Base-by-base conservation (phyloP, 2,113 vertebrate species). In the Hippocampus mohnikei region DNA sequence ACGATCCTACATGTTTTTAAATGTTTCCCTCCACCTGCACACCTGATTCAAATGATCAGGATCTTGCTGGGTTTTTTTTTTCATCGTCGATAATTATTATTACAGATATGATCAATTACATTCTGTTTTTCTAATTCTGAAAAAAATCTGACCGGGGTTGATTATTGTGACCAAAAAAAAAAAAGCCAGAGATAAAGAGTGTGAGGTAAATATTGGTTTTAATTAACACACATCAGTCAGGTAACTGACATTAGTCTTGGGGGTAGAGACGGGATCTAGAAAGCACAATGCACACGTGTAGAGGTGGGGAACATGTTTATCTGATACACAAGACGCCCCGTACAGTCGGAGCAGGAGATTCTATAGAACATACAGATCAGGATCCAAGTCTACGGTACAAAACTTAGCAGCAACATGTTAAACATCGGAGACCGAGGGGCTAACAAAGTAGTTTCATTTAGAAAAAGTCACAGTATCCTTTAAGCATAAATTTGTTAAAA, bases 361-460 rank as follows among this genome's bases (percentile, higher is more conserved):
- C 85, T 88, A 89, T 87, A 85, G 80, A 86, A 89, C 86, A 89
- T 91, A 93, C 83, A 93, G 92, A 93, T 93, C 92, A 94, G 92
- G 91, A 94, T 92, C 91, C 91, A 93, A 93, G 88, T 95, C 94
- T 98, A 96, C 94, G 93, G 88, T 92, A 94, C 91, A 93, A 91
- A 91, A 94, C 94, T 98, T 97, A 97, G 97, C 95, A 98, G 95
- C 96, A 97, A 96, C 93, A 94, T 94, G 95, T 96, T 96, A 96
- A 65, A 95, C 93, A 91, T 92, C 83, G 90, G 90, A 94, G 91
- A 94, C 91, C 91, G 90, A 80, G 90, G 93, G 93, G 93, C 92
- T 93, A 93, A 93, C 93, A 94, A 95, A 95, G 94, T 94, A 96
- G 92, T 95, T 97, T 95, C 93, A 91, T 92, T 93, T 93, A 92